phyloP scores from a whole-genome alignment of 23 tunicate genomes.

The Phallusia fumigata region DNA sequence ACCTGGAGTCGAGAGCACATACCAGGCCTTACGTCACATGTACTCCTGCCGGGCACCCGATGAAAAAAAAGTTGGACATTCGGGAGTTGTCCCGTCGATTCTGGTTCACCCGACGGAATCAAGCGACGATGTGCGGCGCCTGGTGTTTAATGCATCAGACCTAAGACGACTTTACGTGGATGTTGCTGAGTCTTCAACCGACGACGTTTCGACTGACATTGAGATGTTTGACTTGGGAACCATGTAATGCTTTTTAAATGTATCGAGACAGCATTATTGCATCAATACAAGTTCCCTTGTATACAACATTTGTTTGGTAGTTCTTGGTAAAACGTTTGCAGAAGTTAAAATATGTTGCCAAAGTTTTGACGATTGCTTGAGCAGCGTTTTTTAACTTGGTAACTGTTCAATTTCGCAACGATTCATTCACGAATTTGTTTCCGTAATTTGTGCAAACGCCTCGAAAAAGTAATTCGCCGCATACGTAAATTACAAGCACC shows the following conservation, averaged over 20 bases:
- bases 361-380: no score
- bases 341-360: no score
- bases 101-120: neutral
- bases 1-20: neutral
- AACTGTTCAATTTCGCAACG: no score
- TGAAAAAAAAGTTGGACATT: neutral
- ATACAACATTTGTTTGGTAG: no score
- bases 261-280: no score
- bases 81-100: neutral
- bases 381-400: no score
- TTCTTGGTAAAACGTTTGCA: no score
- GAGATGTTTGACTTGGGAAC: slow-evolving; percentile 64
- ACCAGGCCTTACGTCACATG: slow-evolving; percentile 10
- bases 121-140: neutral
- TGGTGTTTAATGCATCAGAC: neutral
- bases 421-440: no score
- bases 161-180: slow-evolving; percentile 36
- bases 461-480: no score
- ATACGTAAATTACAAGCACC: no score
- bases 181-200: slow-evolving; percentile 50
- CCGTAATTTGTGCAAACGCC: no score
- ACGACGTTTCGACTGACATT: slow-evolving; percentile 54
- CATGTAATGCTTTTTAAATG: neutral
- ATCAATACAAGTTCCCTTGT: no score
- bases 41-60: neutral